These are phyloP conservation scores for Aphelinus certus DNA, from an alignment of 1,140 invertebrate species.

Conservation along the genomic window DNA sequence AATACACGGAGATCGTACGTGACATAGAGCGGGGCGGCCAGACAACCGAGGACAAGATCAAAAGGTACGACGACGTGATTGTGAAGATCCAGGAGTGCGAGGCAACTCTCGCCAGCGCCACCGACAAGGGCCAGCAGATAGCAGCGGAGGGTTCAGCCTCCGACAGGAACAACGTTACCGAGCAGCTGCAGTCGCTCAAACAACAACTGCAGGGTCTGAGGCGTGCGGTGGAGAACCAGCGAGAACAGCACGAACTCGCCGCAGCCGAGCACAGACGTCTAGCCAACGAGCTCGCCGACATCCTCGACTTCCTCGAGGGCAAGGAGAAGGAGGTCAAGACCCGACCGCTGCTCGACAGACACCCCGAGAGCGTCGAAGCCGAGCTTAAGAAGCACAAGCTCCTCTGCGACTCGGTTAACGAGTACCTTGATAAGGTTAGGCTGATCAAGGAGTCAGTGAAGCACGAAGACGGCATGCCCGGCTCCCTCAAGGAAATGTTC, in stretches of 20 bases:
- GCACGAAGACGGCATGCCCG: conserved; percentile 80
- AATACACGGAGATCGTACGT: conserved; percentile 85
- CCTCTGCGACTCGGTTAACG: conserved; percentile 76
- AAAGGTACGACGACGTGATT: conserved; percentile 84
- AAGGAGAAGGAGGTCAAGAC: conserved; percentile 86
- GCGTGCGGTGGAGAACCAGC: conserved; percentile 83
- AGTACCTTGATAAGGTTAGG: conserved; percentile 75
- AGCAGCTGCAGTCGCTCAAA: conserved; percentile 86
- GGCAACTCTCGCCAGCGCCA: conserved; percentile 83
- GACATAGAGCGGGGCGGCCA: conserved; percentile 85
- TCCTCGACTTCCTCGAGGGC: conserved; percentile 84
- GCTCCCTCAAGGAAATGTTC: conserved; percentile 81
- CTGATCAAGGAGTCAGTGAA: conserved; percentile 75
- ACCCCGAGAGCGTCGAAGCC: conserved; percentile 80
- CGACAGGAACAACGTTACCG: conserved; percentile 87
- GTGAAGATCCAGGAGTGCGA: conserved; percentile 88
- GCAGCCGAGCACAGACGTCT: conserved; percentile 88
- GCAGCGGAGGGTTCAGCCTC: conserved; percentile 85
- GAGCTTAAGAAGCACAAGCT: conserved; percentile 83
- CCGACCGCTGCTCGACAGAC: conserved; percentile 81
- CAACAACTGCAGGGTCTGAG: conserved; percentile 82
- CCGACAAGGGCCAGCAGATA: conserved; percentile 92
- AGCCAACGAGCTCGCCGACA: conserved; percentile 80
- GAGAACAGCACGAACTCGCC: conserved; percentile 85
- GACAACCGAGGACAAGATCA: conserved; percentile 86